Percentiles rank a stretch among this genome's conserved stretches.
phyloP scores from a whole-genome alignment of 2,888 invertebrate genomes.

The Entomobrya proxima region DNA sequence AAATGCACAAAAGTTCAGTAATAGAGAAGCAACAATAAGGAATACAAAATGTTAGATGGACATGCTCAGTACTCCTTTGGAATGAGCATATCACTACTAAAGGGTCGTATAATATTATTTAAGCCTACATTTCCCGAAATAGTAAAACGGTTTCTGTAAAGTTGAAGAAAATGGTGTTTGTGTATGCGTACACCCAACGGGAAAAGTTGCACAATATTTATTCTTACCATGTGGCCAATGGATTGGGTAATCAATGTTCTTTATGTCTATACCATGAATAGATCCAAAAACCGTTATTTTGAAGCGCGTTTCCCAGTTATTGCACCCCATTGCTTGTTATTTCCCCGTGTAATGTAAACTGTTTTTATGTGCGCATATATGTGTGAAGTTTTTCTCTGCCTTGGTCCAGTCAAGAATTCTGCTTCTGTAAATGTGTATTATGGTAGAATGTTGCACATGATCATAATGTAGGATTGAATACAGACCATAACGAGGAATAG shows the following conservation, averaged over 20 bases:
- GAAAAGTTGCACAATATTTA: slow-evolving; percentile 64
- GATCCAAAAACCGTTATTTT: slow-evolving; percentile 46
- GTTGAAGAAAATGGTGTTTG: not conserved
- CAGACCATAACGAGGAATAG: slow-evolving; percentile 54
- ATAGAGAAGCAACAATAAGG: slow-evolving; percentile 28
- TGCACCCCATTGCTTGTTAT: slow-evolving; percentile 48
- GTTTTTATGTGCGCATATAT: not conserved
- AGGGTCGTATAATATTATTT: not conserved
- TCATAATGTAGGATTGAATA: slow-evolving; percentile 55
- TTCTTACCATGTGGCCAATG: slow-evolving; percentile 63
- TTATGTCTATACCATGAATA: slow-evolving; percentile 57
- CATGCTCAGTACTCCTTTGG: not conserved
- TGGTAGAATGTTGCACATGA: slow-evolving; percentile 34
- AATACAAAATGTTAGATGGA: not conserved
- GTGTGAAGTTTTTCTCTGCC: not conserved
- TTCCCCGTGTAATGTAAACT: slow-evolving; percentile 39
- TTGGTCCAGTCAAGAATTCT: slow-evolving; percentile 3
- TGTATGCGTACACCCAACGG: slow-evolving; percentile 21
- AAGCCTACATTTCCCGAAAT: not conserved
- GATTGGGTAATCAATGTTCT: slow-evolving; percentile 64
- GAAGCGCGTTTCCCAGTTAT: slow-evolving; percentile 42
- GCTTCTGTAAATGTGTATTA: too few species aligned
- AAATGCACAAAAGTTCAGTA: not conserved
- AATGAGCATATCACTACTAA: not conserved
- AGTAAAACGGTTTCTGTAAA: not conserved